Conservation (phyloP, 2,888 invertebrate genomes). For the Cryptus armator region DNA sequence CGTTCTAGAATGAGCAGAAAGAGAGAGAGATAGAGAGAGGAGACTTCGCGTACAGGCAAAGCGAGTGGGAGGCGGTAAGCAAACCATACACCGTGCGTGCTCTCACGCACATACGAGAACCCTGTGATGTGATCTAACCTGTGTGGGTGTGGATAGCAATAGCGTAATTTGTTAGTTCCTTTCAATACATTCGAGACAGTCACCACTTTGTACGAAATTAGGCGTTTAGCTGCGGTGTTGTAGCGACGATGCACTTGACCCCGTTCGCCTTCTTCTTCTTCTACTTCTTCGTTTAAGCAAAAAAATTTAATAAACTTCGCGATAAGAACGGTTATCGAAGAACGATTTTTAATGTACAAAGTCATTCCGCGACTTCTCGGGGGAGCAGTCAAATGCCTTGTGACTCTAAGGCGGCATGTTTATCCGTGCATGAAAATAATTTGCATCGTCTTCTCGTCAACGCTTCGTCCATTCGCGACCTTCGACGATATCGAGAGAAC, state of each 20-base stretch:
- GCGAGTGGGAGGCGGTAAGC: slow-evolving; percentile 11
- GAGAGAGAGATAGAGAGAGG: not conserved
- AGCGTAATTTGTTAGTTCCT: slow-evolving; percentile 77
- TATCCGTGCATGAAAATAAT: not conserved
- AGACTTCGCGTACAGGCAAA: not conserved
- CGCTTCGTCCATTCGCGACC: not conserved
- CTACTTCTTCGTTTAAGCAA: slow-evolving; percentile 11
- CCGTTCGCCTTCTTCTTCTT: slow-evolving; percentile 57
- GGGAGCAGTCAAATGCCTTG: no score
- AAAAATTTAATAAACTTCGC: not conserved
- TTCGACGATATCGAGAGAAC: not conserved
- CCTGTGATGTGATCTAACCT: slow-evolving; percentile 52
- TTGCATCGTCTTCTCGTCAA: not conserved
- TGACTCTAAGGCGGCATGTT: not conserved
- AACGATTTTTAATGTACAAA: no score
- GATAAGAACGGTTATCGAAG: no score
- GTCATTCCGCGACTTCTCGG: no score
- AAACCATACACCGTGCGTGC: slow-evolving; percentile 10
- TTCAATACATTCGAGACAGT: slow-evolving; percentile 70
- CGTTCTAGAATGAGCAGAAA: slow-evolving; percentile 25
- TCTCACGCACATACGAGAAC: not conserved
- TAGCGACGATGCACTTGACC: slow-evolving; percentile 76
- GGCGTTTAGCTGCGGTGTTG: slow-evolving; percentile 53
- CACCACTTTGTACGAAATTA: slow-evolving; percentile 65
- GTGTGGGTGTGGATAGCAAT: slow-evolving; percentile 71